Percentiles rank a stretch among this genome's conserved stretches.
These are phyloP conservation scores for Epizoanthus illoricatus DNA, from an alignment of 92 coral and sea anemone species.

Conservation along the genomic window DNA sequence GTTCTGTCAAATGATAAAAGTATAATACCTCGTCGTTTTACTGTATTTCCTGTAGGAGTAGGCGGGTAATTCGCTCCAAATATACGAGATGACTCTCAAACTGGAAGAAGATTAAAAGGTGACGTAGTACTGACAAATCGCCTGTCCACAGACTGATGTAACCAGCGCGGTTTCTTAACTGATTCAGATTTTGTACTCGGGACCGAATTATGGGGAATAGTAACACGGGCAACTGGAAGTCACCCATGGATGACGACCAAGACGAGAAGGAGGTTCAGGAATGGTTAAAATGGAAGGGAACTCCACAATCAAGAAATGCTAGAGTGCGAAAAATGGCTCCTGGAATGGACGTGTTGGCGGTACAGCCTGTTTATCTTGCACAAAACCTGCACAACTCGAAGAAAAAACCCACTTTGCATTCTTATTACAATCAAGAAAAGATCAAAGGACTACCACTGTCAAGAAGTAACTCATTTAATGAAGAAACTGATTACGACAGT, in stretches of 20 bases:
- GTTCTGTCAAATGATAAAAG: too few species aligned
- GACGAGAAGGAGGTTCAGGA: constrained; percentile 61
- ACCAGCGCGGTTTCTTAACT: neutral
- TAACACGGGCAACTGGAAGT: constrained; percentile 10
- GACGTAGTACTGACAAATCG: neutral
- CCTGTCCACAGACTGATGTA: neutral
- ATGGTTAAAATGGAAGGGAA: constrained; percentile 63
- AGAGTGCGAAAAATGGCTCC: constrained; percentile 21
- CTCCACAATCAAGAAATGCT: constrained; percentile 25
- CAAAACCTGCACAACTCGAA: constrained; percentile 10
- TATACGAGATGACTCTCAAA: too few species aligned
- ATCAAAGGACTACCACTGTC: constrained; percentile 14
- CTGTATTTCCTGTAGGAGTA: too few species aligned
- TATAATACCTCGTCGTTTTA: too few species aligned
- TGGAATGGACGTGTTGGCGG: constrained; percentile 35
- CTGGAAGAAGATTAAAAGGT: too few species aligned
- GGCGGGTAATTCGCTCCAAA: too few species aligned
- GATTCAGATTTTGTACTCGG: neutral
- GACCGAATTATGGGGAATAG: constrained; percentile 18
- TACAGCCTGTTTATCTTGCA: constrained; percentile 31
- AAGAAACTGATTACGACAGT: constrained; percentile 1
- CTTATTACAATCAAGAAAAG: neutral
- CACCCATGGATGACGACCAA: constrained; percentile 25
- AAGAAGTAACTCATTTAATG: constrained; percentile 3
- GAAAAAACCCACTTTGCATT: constrained; percentile 1